Evolutionary conservation across 2,888 invertebrate species (phyloP).

Genomic region (Acanthoscelides obtectus): DNA sequence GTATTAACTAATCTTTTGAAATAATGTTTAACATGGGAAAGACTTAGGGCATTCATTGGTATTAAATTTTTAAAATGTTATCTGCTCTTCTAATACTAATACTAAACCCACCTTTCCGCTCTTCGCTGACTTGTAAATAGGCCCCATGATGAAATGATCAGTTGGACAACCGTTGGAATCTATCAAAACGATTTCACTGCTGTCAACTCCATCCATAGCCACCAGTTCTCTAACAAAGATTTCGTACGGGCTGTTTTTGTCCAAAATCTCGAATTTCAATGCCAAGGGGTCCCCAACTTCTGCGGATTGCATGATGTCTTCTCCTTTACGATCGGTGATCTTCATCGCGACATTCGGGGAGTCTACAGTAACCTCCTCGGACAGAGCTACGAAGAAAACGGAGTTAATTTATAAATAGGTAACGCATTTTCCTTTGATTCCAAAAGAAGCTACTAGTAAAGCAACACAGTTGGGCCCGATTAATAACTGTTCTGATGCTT

Average conservation of each 20-base stretch:
- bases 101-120: slow-evolving; percentile 65
- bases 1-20: too few species aligned
- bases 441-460: neutral
- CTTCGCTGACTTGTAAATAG: slow-evolving; percentile 75
- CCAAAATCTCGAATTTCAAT: slow-evolving; percentile 86
- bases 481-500: too few species aligned
- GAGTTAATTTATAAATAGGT: neutral
- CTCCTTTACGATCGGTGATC: slow-evolving; percentile 79
- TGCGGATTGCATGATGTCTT: slow-evolving; percentile 79
- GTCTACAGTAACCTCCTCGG: slow-evolving; percentile 88
- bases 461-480: too few species aligned
- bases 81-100: too few species aligned
- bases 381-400: slow-evolving; percentile 59
- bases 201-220: slow-evolving; percentile 91
- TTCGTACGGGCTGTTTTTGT: slow-evolving; percentile 90
- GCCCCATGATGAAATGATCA: slow-evolving; percentile 91
- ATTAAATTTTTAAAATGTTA: too few species aligned
- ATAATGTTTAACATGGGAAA: too few species aligned
- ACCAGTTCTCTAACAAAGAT: slow-evolving; percentile 92
- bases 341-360: slow-evolving; percentile 94
- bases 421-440: neutral
- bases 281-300: slow-evolving; percentile 91
- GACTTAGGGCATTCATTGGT: too few species aligned
- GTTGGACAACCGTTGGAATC: slow-evolving; percentile 91
- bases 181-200: slow-evolving; percentile 87